Evolutionary conservation across 2,113 vertebrate genomes (phyloP).

Genomic region (Brachyistius frenatus): DNA sequence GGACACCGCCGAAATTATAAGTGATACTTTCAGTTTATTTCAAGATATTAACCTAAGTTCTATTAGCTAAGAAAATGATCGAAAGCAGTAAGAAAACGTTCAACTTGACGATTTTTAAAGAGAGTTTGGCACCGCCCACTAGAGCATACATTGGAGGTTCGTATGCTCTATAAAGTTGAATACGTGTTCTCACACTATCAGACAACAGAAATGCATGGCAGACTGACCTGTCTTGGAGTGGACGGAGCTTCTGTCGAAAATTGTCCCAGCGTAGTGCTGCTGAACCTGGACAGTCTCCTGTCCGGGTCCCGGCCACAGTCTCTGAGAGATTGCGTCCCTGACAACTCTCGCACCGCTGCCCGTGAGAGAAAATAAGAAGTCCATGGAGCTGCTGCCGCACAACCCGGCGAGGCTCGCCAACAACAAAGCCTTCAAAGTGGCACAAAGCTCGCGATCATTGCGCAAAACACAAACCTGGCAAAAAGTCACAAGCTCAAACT

Average conservation of each 20-base stretch:
- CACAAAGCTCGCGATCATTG: background rate
- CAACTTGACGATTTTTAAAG: background rate
- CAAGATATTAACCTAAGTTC: accelerated
- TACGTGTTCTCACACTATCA: background rate
- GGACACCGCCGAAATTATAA: background rate
- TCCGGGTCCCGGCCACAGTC: constrained; percentile 75
- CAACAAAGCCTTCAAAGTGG: background rate
- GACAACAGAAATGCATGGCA: too few relatives aligned
- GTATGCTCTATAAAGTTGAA: background rate
- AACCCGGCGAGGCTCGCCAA: background rate
- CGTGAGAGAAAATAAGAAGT: constrained; percentile 81
- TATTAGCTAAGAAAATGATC: accelerated
- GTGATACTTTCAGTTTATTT: background rate
- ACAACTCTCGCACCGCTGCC: constrained; percentile 77
- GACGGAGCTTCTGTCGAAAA: constrained; percentile 1
- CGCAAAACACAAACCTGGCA: background rate
- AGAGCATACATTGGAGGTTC: too few relatives aligned
- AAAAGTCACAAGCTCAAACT: background rate
- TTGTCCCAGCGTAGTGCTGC: background rate
- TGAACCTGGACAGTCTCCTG: constrained; percentile 46
- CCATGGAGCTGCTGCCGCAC: constrained; percentile 61
- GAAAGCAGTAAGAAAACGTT: background rate
- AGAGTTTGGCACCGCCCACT: background rate
- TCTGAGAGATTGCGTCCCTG: constrained; percentile 76
- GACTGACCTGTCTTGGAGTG: constrained; percentile 57